phyloP scores from a whole-genome alignment of 2,113 vertebrate species.

The Cyphomyrus plagiostoma region DNA sequence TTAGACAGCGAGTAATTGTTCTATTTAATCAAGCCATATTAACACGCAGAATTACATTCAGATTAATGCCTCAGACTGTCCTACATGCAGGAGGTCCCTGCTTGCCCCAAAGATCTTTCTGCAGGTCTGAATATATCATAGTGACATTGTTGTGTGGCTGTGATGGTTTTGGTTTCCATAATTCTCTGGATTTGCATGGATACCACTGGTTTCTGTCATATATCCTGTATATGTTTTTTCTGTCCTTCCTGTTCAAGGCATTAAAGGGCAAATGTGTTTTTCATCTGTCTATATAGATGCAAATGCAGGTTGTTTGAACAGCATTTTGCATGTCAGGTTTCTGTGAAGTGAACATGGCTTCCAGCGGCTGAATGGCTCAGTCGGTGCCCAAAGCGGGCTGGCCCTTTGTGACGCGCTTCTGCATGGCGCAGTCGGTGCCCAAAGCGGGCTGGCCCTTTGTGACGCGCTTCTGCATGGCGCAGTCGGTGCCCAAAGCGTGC shows the following conservation, averaged over 20 bases:
- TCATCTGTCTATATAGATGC: slow-evolving; percentile 42
- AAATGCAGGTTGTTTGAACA: slow-evolving; percentile 36
- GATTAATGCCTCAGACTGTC: neutral
- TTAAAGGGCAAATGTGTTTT: slow-evolving; percentile 31
- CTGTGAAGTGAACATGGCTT: slow-evolving; percentile 28
- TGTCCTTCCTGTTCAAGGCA: slow-evolving; percentile 10
- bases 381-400: slow-evolving; percentile 29
- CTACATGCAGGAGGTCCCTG: neutral
- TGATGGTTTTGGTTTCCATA: neutral
- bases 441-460: slow-evolving; percentile 29
- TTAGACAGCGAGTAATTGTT: neutral
- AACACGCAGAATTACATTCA: neutral
- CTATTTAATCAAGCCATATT: neutral
- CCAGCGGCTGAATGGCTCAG: slow-evolving; percentile 18
- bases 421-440: slow-evolving; percentile 29
- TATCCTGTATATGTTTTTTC: slow-evolving; percentile 8
- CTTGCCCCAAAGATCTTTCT: neutral
- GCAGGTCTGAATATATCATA: neutral
- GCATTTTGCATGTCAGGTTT: slow-evolving; percentile 34
- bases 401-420: slow-evolving; percentile 26
- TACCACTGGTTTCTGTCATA: neutral
- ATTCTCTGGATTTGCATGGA: slow-evolving; percentile 6
- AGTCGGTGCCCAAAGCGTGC: slow-evolving; percentile 29
- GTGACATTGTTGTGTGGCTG: neutral
- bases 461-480: slow-evolving; percentile 19